A percentile compares a stretch with the other conserved stretches of the same genome.
Evolutionary conservation across 2,113 vertebrate genomes (phyloP).

Genomic region (Pterocles gutturalis): DNA sequence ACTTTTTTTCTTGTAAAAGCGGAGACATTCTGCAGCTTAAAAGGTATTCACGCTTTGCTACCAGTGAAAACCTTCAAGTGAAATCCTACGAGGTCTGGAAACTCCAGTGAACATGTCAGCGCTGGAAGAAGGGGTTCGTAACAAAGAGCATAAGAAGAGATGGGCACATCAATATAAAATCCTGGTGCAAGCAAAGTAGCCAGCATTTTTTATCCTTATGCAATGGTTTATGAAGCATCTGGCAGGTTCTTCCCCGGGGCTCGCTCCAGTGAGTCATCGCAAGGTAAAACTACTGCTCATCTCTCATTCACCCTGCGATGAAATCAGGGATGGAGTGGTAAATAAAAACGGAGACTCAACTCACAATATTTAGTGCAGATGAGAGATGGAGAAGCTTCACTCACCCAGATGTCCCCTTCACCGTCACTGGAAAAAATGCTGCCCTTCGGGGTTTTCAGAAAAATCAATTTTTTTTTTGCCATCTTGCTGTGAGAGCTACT

Average conservation of each 20-base stretch:
- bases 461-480: not conserved
- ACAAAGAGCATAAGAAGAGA: not conserved
- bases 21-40: not conserved
- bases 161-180: not conserved
- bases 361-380: not conserved
- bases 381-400: slow-evolving; percentile 5
- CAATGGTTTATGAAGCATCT: slow-evolving; percentile 29
- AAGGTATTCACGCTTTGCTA: not conserved
- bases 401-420: not conserved
- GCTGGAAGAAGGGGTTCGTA: not conserved
- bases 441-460: not conserved
- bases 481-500: not conserved
- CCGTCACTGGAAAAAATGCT: not conserved
- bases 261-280: slow-evolving; percentile 33
- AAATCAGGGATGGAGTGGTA: slow-evolving; percentile 23
- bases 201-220: slow-evolving; percentile 31
- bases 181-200: not conserved
- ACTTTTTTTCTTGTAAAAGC: slow-evolving; percentile 38
- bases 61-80: not conserved
- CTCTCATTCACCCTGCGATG: not conserved
- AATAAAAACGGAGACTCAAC: slow-evolving; percentile 23
- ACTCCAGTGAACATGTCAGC: not conserved
- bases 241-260: slow-evolving; percentile 56
- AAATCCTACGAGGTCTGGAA: slow-evolving; percentile 9
- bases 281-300: slow-evolving; percentile 48